A percentile compares a stretch with the other conserved stretches of the same genome.
These are phyloP conservation scores for Eurosta solidaginis DNA, from an alignment of 1,140 invertebrate genomes.

Conservation along the genomic window DNA sequence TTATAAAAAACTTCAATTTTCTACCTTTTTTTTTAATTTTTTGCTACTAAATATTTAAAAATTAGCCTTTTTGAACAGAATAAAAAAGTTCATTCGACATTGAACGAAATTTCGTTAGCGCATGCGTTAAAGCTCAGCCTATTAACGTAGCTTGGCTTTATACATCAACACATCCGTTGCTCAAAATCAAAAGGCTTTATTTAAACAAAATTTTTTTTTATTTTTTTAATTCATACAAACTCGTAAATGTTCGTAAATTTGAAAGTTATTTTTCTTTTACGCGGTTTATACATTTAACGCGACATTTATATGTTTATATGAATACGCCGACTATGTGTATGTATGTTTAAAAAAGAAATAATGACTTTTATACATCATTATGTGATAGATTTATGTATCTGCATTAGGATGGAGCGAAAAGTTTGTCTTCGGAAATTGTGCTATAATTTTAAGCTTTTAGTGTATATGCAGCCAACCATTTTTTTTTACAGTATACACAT, in stretches of 20 bases:
- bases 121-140: no score
- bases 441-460: background rate
- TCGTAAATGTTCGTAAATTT: no score
- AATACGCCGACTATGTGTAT: background rate
- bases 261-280: no score
- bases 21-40: background rate
- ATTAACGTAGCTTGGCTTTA: no score
- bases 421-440: no score
- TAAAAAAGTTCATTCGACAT: background rate
- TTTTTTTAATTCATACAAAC: no score
- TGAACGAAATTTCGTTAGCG: background rate
- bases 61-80: background rate
- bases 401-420: no score
- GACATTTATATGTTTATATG: background rate
- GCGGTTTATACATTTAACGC: background rate
- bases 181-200: no score
- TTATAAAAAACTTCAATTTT: conserved; percentile 15
- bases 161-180: no score
- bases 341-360: background rate
- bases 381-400: background rate
- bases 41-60: background rate
- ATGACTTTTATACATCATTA: background rate
- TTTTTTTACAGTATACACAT: no score
- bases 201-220: no score
- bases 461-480: no score